phyloP scores from a whole-genome alignment of 2,888 invertebrate species.

The Selenia dentaria region DNA sequence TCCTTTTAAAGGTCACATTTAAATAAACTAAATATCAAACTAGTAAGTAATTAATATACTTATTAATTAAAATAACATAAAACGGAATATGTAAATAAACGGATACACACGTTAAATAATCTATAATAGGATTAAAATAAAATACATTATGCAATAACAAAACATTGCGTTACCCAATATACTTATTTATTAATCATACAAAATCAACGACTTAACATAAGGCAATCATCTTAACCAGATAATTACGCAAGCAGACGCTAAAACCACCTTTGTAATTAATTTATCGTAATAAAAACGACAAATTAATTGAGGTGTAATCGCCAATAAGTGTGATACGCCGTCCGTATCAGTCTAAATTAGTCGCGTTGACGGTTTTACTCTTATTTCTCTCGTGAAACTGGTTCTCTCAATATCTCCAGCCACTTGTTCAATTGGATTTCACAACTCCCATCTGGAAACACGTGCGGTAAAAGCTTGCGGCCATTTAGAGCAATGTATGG shows the following conservation, averaged over 20 bases:
- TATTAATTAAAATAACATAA: no score
- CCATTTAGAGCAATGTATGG: slow-evolving; percentile 28
- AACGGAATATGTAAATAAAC: no score
- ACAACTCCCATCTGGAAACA: slow-evolving; percentile 10
- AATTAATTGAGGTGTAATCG: slow-evolving; percentile 56
- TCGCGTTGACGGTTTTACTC: slow-evolving; percentile 36
- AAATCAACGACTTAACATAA: neutral
- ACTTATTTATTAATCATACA: no score
- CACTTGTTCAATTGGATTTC: slow-evolving; percentile 21
- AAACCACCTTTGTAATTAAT: slow-evolving; percentile 46
- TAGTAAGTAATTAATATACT: no score
- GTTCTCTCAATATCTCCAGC: slow-evolving; percentile 29
- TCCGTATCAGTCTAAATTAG: slow-evolving; percentile 58
- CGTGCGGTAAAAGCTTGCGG: slow-evolving; percentile 4
- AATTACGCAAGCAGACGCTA: slow-evolving; percentile 42
- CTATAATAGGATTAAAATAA: no score
- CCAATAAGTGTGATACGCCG: slow-evolving; percentile 50
- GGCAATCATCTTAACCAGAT: slow-evolving; percentile 30
- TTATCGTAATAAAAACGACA: slow-evolving; percentile 50
- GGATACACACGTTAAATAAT: no score
- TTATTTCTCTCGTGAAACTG: slow-evolving; percentile 41
- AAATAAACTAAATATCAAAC: no score
- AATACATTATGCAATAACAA: no score
- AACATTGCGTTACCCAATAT: no score
- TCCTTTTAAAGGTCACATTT: no score